Percentiles rank a stretch among this genome's conserved stretches.
Evolutionary conservation across 2,888 invertebrate genomes (phyloP).

Genomic region (Cephus nigrinus): DNA sequence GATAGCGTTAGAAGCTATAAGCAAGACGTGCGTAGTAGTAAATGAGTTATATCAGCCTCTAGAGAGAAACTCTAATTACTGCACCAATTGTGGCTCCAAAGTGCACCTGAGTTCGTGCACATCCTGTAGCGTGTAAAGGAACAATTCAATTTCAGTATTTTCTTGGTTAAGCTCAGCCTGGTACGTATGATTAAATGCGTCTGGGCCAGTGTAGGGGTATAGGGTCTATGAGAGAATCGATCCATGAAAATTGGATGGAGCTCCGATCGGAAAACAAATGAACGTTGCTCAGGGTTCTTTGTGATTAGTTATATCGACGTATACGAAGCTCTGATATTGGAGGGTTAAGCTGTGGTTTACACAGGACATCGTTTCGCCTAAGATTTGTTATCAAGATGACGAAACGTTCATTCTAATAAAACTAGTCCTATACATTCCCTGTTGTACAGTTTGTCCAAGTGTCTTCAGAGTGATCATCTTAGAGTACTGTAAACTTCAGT

Average conservation of each 20-base stretch:
- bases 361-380: not conserved
- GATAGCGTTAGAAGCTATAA: not conserved
- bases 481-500: not conserved
- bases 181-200: not conserved
- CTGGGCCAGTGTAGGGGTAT: not conserved
- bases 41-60: not conserved
- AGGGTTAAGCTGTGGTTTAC: constrained; percentile 32
- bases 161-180: not conserved
- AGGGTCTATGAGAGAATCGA: constrained; percentile 23
- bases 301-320: constrained; percentile 51
- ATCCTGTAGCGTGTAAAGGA: not conserved
- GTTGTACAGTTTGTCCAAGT: not conserved
- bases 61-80: constrained; percentile 26
- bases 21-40: not conserved
- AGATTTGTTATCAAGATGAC: not conserved
- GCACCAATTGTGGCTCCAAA: constrained; percentile 23
- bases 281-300: constrained; percentile 40
- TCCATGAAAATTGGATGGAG: constrained; percentile 47
- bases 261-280: constrained; percentile 55
- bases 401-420: not conserved
- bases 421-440: not conserved
- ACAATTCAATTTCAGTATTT: not conserved
- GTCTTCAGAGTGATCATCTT: not conserved
- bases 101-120: constrained; percentile 32
- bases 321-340: constrained; percentile 41